Percentiles rank a stretch among this genome's conserved stretches.
Conservation (phyloP, 2,888 invertebrate genomes). For the Dynastes hyllus region DNA sequence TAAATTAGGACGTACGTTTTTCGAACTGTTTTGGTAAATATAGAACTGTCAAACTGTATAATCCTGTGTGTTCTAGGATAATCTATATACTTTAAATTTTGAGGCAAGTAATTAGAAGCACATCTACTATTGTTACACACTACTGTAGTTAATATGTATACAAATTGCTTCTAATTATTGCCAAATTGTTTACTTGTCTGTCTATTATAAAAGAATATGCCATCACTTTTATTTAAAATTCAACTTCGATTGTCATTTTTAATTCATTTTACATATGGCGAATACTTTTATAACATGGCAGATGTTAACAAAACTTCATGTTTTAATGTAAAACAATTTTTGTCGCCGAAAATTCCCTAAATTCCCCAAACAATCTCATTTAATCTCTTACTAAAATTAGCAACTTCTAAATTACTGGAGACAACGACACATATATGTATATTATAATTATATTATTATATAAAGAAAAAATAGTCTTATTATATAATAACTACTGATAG, state of each 20-base stretch:
- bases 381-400: constrained; percentile 15
- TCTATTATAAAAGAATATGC: constrained; percentile 4
- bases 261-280: too few relatives aligned
- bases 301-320: neutral
- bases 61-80: constrained; percentile 14
- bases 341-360: constrained; percentile 40
- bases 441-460: constrained; percentile 54
- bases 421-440: constrained; percentile 71
- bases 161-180: constrained; percentile 10
- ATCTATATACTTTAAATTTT: constrained; percentile 1
- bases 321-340: constrained; percentile 23
- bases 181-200: neutral
- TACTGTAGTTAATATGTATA: too few relatives aligned
- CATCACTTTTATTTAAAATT: neutral
- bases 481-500: constrained; percentile 31
- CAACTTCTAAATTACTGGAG: constrained; percentile 65
- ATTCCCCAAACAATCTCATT: constrained; percentile 4
- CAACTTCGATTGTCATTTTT: neutral
- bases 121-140: neutral
- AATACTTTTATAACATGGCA: constrained; percentile 13
- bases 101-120: constrained; percentile 8
- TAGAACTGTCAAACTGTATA: constrained; percentile 32
- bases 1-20: constrained; percentile 36
- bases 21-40: constrained; percentile 15
- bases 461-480: constrained; percentile 46